Conservation (phyloP, 2,888 invertebrate species). For the Apotomis capreana region DNA sequence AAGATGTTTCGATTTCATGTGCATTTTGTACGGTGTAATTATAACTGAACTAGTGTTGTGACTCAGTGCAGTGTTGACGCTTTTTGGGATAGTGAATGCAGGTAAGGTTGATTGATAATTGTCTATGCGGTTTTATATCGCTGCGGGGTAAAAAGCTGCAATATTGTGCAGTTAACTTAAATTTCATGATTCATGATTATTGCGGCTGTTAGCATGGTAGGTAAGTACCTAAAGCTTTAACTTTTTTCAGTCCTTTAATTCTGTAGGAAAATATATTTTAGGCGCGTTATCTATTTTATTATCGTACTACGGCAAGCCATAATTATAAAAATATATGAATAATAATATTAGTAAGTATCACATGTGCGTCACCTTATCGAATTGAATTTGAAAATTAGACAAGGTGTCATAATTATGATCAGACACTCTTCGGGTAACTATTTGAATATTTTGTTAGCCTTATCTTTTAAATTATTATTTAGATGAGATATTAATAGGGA, state of each 20-base stretch:
- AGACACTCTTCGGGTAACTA: no score
- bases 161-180: conserved; percentile 1
- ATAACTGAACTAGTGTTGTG: conserved; percentile 39
- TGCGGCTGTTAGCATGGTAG: neutral
- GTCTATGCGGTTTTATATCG: conserved; percentile 10
- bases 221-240: neutral
- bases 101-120: conserved; percentile 21
- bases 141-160: conserved; percentile 17
- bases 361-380: no score
- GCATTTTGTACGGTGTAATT: conserved; percentile 44
- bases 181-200: neutral
- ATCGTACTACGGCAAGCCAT: no score
- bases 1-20: conserved; percentile 55
- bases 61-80: conserved; percentile 67
- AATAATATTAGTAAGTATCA: no score
- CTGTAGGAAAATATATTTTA: no score
- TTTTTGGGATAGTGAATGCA: conserved; percentile 43
- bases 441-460: no score
- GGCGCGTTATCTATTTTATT: no score
- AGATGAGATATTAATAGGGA: no score
- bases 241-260: neutral
- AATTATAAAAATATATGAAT: no score
- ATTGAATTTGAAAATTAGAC: no score
- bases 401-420: no score
- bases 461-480: no score